Percentiles rank a stretch among this genome's conserved stretches.
These are phyloP conservation scores for Dynastes tityus DNA, from an alignment of 2,888 invertebrate genomes.

Conservation along the genomic window DNA sequence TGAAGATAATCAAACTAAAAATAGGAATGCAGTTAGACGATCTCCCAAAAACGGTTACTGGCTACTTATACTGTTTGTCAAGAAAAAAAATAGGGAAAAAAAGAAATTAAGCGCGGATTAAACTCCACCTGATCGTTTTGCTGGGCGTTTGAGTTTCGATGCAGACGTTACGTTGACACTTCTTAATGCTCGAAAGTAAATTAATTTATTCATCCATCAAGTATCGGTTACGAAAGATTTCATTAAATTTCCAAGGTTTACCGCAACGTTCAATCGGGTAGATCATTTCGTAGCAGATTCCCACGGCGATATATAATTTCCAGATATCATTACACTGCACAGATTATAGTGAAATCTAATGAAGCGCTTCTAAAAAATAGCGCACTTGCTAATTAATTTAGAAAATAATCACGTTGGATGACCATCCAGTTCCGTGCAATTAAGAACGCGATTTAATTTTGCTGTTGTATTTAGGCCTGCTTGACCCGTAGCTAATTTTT, in stretches of 20 bases:
- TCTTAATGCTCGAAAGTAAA: background rate
- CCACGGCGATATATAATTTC: conserved; percentile 33
- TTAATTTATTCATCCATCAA: conserved; percentile 41
- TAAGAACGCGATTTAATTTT: too few species aligned
- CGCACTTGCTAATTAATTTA: too few species aligned
- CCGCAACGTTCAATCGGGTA: conserved; percentile 11
- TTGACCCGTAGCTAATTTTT: too few species aligned
- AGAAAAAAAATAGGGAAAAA: background rate
- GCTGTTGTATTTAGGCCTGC: too few species aligned
- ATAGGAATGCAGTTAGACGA: too few species aligned
- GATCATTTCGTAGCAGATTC: conserved; percentile 22
- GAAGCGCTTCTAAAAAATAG: background rate
- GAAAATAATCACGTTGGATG: too few species aligned
- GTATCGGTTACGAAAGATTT: conserved; percentile 16
- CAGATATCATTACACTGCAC: conserved; percentile 8
- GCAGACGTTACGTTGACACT: conserved; percentile 12
- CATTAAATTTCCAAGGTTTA: conserved; percentile 32
- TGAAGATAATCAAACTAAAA: background rate
- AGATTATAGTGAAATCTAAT: conserved; percentile 9
- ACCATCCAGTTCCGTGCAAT: too few species aligned
- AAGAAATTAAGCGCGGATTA: background rate
- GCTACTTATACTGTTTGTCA: too few species aligned
- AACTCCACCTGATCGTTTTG: background rate
- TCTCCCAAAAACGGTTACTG: too few species aligned
- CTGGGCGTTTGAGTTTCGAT: background rate